Evolutionary conservation across 2,113 vertebrate genomes (phyloP).

Genomic region (Holacanthus passer): DNA sequence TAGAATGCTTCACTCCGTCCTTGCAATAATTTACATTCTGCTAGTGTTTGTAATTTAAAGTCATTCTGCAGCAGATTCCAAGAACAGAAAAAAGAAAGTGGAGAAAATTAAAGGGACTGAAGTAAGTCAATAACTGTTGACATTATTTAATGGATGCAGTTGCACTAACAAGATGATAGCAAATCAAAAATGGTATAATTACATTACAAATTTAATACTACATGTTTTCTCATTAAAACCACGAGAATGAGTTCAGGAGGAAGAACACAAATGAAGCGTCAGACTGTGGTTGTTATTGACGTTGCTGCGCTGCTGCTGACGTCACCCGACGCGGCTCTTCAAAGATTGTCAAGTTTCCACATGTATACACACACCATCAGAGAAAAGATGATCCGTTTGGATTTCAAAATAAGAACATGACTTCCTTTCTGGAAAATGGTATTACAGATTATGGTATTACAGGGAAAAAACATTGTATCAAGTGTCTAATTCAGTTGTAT

Average conservation of each 20-base stretch:
- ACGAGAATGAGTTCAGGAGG: background rate
- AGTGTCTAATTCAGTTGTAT: background rate
- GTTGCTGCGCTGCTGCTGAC: conserved; percentile 59
- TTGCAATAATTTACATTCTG: background rate
- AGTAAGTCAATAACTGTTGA: background rate
- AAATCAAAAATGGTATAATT: background rate
- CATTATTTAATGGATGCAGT: background rate
- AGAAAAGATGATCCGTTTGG: background rate
- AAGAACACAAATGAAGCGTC: conserved; percentile 14
- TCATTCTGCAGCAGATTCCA: background rate
- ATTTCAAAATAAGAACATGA: conserved; percentile 54
- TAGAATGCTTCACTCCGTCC: background rate
- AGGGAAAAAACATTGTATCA: background rate
- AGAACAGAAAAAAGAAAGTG: background rate
- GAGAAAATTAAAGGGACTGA: background rate
- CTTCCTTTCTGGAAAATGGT: background rate
- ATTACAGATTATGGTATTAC: background rate
- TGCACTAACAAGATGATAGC: background rate
- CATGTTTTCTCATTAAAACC: background rate
- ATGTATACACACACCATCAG: background rate
- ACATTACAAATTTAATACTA: background rate
- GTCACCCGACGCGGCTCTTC: conserved; percentile 58
- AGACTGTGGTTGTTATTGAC: conserved; percentile 49
- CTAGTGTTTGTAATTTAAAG: background rate
- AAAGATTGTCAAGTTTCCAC: background rate